Percentiles rank a stretch among this genome's conserved stretches.
Evolutionary conservation across 1,140 invertebrate genomes (phyloP).

Genomic region (Leptopilina boulardi): DNA sequence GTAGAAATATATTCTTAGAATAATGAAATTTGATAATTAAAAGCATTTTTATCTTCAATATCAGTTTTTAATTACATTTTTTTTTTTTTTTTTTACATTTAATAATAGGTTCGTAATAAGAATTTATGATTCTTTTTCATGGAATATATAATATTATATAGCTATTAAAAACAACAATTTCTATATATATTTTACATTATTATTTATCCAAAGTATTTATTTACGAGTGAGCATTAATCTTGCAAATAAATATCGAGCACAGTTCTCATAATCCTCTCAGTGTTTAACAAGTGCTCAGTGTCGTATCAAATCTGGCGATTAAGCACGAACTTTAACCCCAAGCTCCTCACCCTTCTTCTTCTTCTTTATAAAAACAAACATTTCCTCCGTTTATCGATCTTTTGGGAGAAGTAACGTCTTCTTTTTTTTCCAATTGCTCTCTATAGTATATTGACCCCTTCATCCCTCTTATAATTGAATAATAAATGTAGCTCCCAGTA

Average conservation of each 20-base stretch:
- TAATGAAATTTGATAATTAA: too few relatives aligned
- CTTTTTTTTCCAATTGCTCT: too few relatives aligned
- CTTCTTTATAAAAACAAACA: background rate
- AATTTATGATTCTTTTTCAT: too few relatives aligned
- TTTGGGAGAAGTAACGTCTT: too few relatives aligned
- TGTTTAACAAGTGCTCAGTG: constrained; percentile 15
- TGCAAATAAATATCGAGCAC: background rate
- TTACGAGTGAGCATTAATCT: background rate
- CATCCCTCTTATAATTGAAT: background rate
- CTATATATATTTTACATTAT: background rate
- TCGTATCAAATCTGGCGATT: constrained; percentile 7
- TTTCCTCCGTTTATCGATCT: background rate
- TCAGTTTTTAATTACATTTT: too few relatives aligned
- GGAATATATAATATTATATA: too few relatives aligned
- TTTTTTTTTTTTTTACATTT: too few relatives aligned
- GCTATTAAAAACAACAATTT: too few relatives aligned
- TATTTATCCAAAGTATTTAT: background rate
- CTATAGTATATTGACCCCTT: background rate
- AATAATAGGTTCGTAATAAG: too few relatives aligned
- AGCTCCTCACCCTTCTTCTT: background rate
- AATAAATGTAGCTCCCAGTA: background rate
- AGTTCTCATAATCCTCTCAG: background rate
- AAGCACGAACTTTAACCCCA: background rate
- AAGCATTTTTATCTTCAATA: too few relatives aligned
- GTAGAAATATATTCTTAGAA: too few relatives aligned